Evolutionary conservation across 2,888 invertebrate species (phyloP).

Genomic region (Papilio elwesi): DNA sequence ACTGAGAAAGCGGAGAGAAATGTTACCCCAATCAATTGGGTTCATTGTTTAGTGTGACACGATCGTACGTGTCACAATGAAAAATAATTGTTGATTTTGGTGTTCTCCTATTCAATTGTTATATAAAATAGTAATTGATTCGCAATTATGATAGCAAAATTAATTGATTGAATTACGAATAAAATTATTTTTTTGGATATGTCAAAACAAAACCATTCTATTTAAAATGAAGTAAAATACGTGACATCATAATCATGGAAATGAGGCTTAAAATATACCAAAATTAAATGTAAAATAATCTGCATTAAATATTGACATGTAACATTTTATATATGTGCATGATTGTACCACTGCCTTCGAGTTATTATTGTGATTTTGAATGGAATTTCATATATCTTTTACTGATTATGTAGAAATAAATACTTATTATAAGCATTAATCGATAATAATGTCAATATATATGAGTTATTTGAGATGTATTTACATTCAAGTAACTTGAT

Average conservation of each 20-base stretch:
- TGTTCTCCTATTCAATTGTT: too few relatives aligned
- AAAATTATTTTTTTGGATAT: too few relatives aligned
- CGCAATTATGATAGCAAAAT: too few relatives aligned
- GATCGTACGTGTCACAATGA: too few relatives aligned
- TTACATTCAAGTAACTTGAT: conserved; percentile 45
- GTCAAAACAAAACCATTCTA: too few relatives aligned
- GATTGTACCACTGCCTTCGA: conserved; percentile 72
- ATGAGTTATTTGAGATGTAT: conserved; percentile 44
- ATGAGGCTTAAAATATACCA: conserved; percentile 39
- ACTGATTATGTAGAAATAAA: conserved; percentile 55
- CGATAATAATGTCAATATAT: conserved; percentile 36
- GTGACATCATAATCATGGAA: too few relatives aligned
- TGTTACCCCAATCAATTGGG: too few relatives aligned
- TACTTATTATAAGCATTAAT: conserved; percentile 45
- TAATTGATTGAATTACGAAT: too few relatives aligned
- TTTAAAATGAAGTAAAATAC: too few relatives aligned
- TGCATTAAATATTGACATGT: conserved; percentile 56
- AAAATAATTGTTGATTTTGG: too few relatives aligned
- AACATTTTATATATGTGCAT: conserved; percentile 63
- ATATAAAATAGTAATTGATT: too few relatives aligned
- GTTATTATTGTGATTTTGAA: conserved; percentile 66
- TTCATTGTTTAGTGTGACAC: too few relatives aligned
- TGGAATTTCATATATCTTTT: conserved; percentile 62
- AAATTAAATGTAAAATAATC: conserved; percentile 53
- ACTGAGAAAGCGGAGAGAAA: not conserved